A percentile compares a stretch with the other conserved stretches of the same genome.
phyloP scores from a whole-genome alignment of 2,113 vertebrate genomes.

The Oryzias javanicus region DNA sequence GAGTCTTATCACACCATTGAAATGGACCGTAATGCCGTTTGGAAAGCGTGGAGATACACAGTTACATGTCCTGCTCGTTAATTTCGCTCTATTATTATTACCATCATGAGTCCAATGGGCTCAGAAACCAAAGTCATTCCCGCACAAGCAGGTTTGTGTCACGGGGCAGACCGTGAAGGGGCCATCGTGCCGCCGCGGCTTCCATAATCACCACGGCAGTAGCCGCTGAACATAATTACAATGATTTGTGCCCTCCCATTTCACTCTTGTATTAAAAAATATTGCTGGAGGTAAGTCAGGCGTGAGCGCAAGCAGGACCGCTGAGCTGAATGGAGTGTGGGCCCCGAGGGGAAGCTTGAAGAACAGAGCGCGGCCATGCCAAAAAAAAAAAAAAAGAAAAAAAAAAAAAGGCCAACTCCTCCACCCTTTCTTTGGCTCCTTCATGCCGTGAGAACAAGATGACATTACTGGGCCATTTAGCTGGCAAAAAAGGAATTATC shows the following conservation, averaged over 20 bases:
- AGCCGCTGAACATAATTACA: slow-evolving; percentile 71
- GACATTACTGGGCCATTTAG: slow-evolving; percentile 75
- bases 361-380: slow-evolving; percentile 62
- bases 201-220: slow-evolving; percentile 65
- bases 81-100: slow-evolving; percentile 66
- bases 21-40: slow-evolving; percentile 33
- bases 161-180: slow-evolving; percentile 47
- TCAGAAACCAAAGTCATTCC: slow-evolving; percentile 48
- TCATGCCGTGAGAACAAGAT: slow-evolving; percentile 67
- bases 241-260: slow-evolving; percentile 74
- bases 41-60: slow-evolving; percentile 40
- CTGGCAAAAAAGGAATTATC: slow-evolving; percentile 51
- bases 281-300: slow-evolving; percentile 71
- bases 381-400: slow-evolving; percentile 11
- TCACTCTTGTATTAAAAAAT: slow-evolving; percentile 74
- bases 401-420: slow-evolving; percentile 66
- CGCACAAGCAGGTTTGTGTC: slow-evolving; percentile 42
- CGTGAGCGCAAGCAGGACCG: slow-evolving; percentile 52
- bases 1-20: slow-evolving; percentile 6
- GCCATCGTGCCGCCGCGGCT: slow-evolving; percentile 56
- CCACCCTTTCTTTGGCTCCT: slow-evolving; percentile 43
- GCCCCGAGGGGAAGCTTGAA: slow-evolving; percentile 68
- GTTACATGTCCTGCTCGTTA: slow-evolving; percentile 61
- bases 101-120: slow-evolving; percentile 31
- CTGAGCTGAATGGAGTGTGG: slow-evolving; percentile 59